phyloP scores from a whole-genome alignment of 2,888 invertebrate species.

The Cepaea hortensis region DNA sequence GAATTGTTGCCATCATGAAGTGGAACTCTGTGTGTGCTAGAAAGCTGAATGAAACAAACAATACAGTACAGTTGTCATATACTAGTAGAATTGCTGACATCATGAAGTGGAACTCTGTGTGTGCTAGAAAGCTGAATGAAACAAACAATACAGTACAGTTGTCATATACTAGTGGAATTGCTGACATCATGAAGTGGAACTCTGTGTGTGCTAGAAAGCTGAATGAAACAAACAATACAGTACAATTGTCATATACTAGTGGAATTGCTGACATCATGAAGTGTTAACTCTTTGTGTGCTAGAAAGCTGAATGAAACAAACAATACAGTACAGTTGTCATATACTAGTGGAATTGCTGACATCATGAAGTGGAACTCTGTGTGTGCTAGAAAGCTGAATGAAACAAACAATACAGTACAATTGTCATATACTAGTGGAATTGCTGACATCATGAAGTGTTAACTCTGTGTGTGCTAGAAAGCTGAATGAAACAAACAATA shows the following conservation, averaged over 20 bases:
- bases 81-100: slow-evolving; percentile 86
- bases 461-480: slow-evolving; percentile 94
- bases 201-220: slow-evolving; percentile 94
- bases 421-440: slow-evolving; percentile 81
- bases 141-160: slow-evolving; percentile 58
- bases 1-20: slow-evolving; percentile 90
- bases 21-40: slow-evolving; percentile 96
- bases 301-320: slow-evolving; percentile 80
- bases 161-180: slow-evolving; percentile 82
- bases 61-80: slow-evolving; percentile 70
- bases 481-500: slow-evolving; percentile 77
- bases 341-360: slow-evolving; percentile 84
- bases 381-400: slow-evolving; percentile 85
- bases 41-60: slow-evolving; percentile 78
- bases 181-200: slow-evolving; percentile 91
- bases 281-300: slow-evolving; percentile 96
- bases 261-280: slow-evolving; percentile 90
- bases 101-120: slow-evolving; percentile 96
- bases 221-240: slow-evolving; percentile 29
- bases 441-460: slow-evolving; percentile 88
- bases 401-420: slow-evolving; percentile 49
- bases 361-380: slow-evolving; percentile 96
- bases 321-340: slow-evolving; percentile 69
- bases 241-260: slow-evolving; percentile 73
- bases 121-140: slow-evolving; percentile 83